A percentile compares a stretch with the other conserved stretches of the same genome.
phyloP scores from a whole-genome alignment of 2,888 invertebrate genomes.

The Dryomyza anilis region DNA sequence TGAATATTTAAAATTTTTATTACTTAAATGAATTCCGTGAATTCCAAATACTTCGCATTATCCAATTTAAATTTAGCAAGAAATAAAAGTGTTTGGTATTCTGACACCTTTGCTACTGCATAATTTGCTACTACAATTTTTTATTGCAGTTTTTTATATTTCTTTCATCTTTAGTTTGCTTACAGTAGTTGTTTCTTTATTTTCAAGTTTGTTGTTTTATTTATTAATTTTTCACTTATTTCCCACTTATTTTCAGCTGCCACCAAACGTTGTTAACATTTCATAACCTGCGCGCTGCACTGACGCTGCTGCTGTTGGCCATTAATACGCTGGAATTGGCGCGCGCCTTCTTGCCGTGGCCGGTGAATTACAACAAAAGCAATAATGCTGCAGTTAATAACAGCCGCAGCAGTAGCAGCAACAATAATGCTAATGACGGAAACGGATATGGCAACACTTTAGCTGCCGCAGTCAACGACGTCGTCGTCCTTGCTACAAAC shows the following conservation, averaged over 20 bases:
- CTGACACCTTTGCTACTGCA: background rate
- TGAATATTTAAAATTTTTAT: no score
- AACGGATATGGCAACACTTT: background rate
- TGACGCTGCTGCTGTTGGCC: conserved; percentile 51
- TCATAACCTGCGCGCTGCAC: conserved; percentile 57
- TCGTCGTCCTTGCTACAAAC: background rate
- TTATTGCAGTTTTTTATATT: background rate
- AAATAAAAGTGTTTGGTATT: background rate
- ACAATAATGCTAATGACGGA: conserved; percentile 1
- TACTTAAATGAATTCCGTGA: no score
- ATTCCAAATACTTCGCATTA: no score
- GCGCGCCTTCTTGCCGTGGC: conserved; percentile 50
- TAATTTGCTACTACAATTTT: background rate
- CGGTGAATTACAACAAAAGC: conserved; percentile 15
- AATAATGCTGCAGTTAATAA: conserved; percentile 17
- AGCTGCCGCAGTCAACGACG: background rate
- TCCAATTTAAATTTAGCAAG: no score
- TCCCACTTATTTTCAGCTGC: conserved; percentile 41
- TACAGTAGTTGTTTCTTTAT: background rate
- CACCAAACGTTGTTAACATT: conserved; percentile 56
- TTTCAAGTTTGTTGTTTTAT: background rate
- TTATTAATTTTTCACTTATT: background rate
- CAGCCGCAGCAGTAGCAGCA: background rate
- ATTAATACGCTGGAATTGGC: conserved; percentile 56
- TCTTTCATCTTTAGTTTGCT: background rate